A percentile compares a stretch with the other conserved stretches of the same genome.
Evolutionary conservation across 2,797 vertebrate genomes (phyloP).

Genomic region (Sebastes ruberrimus): DNA sequence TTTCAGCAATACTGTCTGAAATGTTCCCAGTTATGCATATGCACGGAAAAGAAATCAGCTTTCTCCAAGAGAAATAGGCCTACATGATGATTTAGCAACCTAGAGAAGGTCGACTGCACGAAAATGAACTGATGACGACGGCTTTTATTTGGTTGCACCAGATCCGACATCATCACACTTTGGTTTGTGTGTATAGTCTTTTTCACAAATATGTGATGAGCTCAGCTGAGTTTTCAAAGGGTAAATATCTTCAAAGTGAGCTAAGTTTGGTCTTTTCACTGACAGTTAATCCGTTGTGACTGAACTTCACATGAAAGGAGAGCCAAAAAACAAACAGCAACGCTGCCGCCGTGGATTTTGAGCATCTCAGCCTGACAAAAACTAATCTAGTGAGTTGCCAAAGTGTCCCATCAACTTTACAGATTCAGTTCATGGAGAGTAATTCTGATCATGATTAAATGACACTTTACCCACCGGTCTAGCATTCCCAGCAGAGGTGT

Average conservation of each 20-base stretch:
- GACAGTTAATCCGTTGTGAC: neutral
- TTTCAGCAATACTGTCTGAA: neutral
- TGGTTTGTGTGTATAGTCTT: neutral
- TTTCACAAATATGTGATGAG: neutral
- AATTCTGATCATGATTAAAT: neutral
- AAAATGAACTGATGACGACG: neutral
- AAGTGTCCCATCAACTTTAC: neutral
- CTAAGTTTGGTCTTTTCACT: neutral
- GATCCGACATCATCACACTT: neutral
- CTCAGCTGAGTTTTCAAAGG: neutral
- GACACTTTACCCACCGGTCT: neutral
- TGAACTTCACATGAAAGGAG: neutral
- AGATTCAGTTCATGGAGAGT: neutral
- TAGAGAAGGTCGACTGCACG: neutral
- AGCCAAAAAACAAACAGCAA: neutral
- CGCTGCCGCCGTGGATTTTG: too few species aligned
- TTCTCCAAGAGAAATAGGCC: neutral
- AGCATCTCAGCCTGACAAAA: neutral
- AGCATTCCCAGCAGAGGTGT: slow-evolving; percentile 10
- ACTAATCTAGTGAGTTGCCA: neutral
- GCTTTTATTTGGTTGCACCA: neutral
- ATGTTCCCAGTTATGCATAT: too few species aligned
- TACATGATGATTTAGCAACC: fast-evolving
- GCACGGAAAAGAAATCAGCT: neutral
- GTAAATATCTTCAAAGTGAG: neutral